phyloP scores from a whole-genome alignment of 2,797 vertebrate genomes.

The Acanthurus tractus region DNA sequence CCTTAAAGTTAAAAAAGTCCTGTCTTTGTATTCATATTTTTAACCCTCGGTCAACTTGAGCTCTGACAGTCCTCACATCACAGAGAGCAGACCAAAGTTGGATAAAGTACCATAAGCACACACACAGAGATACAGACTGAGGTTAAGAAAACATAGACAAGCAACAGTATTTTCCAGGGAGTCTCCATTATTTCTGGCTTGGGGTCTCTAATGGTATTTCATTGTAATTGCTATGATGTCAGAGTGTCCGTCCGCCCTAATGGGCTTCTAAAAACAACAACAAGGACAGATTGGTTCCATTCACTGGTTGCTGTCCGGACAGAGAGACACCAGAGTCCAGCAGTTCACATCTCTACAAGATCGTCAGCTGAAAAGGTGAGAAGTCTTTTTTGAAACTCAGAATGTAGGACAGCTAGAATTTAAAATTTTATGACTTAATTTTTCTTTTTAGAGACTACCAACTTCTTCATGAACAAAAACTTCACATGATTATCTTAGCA shows the following conservation, averaged over 20 bases:
- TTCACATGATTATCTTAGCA: neutral
- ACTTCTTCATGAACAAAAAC: neutral
- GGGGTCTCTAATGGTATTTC: conserved; percentile 80
- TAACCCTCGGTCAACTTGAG: conserved; percentile 9
- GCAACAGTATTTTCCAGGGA: conserved; percentile 79
- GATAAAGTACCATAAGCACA: conserved; percentile 25
- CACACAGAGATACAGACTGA: conserved; percentile 59
- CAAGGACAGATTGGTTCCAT: conserved; percentile 76
- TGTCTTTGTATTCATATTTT: neutral
- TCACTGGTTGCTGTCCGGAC: conserved; percentile 53
- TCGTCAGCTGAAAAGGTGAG: conserved; percentile 64
- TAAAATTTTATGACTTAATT: neutral
- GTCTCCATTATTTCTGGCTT: conserved; percentile 79
- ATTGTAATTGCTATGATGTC: conserved; percentile 86
- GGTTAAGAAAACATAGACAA: conserved; percentile 79
- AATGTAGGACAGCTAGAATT: neutral
- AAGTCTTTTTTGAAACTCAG: neutral
- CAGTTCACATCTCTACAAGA: conserved; percentile 51
- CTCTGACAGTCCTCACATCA: conserved; percentile 36
- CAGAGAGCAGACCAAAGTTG: conserved; percentile 18
- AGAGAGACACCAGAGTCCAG: conserved; percentile 57
- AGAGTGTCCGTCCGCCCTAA: conserved; percentile 78
- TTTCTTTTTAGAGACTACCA: neutral
- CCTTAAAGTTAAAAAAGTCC: conserved; percentile 1
- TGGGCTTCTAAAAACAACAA: conserved; percentile 80